phyloP scores from a whole-genome alignment of 1,140 invertebrate species.

The Procambarus clarkii region DNA sequence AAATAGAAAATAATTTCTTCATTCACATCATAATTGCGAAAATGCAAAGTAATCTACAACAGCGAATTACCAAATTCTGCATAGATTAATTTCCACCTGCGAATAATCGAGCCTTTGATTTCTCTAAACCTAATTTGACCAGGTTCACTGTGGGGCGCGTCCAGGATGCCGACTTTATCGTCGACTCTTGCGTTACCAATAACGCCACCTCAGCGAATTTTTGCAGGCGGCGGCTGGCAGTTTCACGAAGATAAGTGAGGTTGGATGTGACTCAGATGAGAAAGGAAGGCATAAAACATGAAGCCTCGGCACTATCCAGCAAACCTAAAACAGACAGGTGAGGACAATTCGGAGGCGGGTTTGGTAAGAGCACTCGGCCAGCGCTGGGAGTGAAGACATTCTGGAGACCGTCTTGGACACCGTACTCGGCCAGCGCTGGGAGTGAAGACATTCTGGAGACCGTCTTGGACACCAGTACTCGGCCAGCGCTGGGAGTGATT shows the following conservation, averaged over 20 bases:
- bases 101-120: neutral
- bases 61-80: neutral
- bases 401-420: too few relatives aligned
- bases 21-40: neutral
- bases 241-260: slow-evolving; percentile 30
- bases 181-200: slow-evolving; percentile 7
- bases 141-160: neutral
- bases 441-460: too few relatives aligned
- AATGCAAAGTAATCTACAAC: neutral
- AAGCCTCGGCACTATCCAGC: neutral
- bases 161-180: slow-evolving; percentile 27
- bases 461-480: too few relatives aligned
- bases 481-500: too few relatives aligned
- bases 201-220: slow-evolving; percentile 25
- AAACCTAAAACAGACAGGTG: too few relatives aligned
- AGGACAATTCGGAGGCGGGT: neutral
- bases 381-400: too few relatives aligned
- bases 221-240: slow-evolving; percentile 25
- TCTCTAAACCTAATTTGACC: slow-evolving; percentile 1
- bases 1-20: too few relatives aligned
- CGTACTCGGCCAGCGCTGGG: too few relatives aligned
- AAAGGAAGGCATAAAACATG: slow-evolving; percentile 16
- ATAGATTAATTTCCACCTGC: neutral
- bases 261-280: slow-evolving; percentile 31
- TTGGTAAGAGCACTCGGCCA: neutral